Conservation (phyloP, 2,888 invertebrate species). For the Volucella zonaria region DNA sequence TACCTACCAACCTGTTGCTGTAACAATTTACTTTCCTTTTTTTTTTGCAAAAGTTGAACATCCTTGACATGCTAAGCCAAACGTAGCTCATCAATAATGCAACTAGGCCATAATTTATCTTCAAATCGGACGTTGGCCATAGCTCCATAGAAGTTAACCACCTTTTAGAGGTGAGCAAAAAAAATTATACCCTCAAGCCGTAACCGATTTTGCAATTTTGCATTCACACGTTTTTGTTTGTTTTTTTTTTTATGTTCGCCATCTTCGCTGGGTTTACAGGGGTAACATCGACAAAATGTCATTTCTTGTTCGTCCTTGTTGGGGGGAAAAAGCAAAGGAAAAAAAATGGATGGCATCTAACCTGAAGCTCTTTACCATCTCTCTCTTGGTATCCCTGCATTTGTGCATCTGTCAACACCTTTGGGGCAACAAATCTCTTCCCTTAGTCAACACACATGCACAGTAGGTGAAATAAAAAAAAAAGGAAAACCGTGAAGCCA, state of each 20-base stretch:
- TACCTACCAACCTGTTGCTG: conserved; percentile 26
- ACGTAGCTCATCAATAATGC: conserved; percentile 35
- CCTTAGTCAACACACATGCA: conserved; percentile 25
- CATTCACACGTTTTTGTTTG: conserved; percentile 22
- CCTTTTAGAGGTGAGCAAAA: neutral
- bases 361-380: conserved; percentile 13
- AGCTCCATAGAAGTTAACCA: conserved; percentile 13
- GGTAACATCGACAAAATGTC: conserved; percentile 8
- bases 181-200: conserved; percentile 11
- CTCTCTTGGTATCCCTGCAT: conserved; percentile 35
- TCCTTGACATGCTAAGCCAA: conserved; percentile 41
- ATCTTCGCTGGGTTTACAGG: no score
- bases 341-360: conserved; percentile 1
- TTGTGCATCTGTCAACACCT: conserved; percentile 59
- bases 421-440: conserved; percentile 54
- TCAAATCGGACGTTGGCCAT: conserved; percentile 44
- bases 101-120: conserved; percentile 31
- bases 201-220: conserved; percentile 32
- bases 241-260: neutral
- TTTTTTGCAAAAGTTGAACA: neutral
- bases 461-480: neutral
- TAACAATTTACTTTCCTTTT: neutral
- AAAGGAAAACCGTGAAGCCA: conserved; percentile 2
- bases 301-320: conserved; percentile 42
- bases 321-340: neutral